A percentile compares a stretch with the other conserved stretches of the same genome.
Conservation (phyloP, 2,113 vertebrate genomes). For the Hippolais icterina region DNA sequence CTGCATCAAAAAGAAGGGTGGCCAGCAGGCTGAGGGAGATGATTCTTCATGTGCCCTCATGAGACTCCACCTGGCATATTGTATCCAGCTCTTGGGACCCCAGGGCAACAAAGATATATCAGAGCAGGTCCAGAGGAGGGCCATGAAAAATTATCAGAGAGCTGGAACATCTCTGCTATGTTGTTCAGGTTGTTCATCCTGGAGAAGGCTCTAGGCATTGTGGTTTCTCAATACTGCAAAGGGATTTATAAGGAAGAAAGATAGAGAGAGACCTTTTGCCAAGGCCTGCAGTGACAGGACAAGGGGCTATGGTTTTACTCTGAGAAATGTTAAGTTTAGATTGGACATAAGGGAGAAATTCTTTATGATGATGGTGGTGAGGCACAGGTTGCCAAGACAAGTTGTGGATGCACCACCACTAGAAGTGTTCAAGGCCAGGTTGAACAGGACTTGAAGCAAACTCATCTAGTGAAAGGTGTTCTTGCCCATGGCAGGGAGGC, state of each 20-base stretch:
- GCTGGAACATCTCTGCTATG: not conserved
- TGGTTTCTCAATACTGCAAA: not conserved
- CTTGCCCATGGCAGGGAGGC: not conserved
- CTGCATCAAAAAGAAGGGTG: not conserved
- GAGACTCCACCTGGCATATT: not conserved
- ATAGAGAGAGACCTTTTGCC: not conserved
- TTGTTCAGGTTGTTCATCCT: not conserved
- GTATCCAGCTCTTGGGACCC: not conserved
- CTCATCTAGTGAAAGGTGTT: not conserved
- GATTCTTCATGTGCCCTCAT: accelerated
- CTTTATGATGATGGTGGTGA: not conserved
- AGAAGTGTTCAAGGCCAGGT: not conserved
- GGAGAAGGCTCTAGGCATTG: not conserved
- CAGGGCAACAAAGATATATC: not conserved
- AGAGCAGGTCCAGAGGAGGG: not conserved
- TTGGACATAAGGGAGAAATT: not conserved
- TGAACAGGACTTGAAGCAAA: not conserved
- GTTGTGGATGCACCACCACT: not conserved
- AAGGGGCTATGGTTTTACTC: not conserved
- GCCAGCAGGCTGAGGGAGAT: not conserved
- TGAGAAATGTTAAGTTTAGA: not conserved
- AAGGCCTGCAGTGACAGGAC: not conserved
- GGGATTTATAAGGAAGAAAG: not conserved
- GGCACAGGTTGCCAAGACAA: not conserved
- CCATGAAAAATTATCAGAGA: not conserved